Base-by-base conservation (phyloP, 2,797 vertebrate species). In the Crypturellus tataupa region DNA sequence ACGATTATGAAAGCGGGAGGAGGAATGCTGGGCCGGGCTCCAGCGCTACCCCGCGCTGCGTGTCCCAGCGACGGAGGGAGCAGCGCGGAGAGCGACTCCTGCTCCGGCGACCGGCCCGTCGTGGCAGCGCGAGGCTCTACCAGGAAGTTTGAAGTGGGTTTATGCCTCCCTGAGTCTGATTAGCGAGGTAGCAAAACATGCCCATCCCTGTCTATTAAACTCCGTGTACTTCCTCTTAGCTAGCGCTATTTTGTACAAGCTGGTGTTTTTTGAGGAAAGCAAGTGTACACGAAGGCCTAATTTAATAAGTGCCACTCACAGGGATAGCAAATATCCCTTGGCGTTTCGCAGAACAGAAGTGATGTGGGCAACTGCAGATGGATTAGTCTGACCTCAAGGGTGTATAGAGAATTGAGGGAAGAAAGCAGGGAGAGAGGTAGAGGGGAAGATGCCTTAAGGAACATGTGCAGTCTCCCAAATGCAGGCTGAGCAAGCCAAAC, bases 201-300 rank as follows among this genome's bases (percentile, higher is more conserved):
- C 94, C 96, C 83, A 86, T 97, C 95, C 96, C 94, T 94, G 94
- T 90, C 85, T 90, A 91, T 96, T 97, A 96, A 94, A 96, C 58
- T 70, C 82, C 24, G 29, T 82, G 64, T 86, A 96, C 89, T 97
- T 96, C 95, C 93, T 96, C 71, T 90, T 96, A 88, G 87, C 94
- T 84, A 71, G 80, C 31, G 9, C 67, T 69, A 55, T 62, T 96
- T 95, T 94, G 80, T 65, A 65, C 87, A 76, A 92, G 85, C 79
- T 60, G 80, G 40, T 67, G 64, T 80, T 83, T 70, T 27, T 44
- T 58, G 6, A 87, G 55, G 89, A 85, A 82, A 89, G 87, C 24
- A 75, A 49, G 17, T 59, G 42, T 14, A 53, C 49, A 29, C 16
- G 21, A 79, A 92, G 80, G 76, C 63, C 1, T 84, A 55, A 81